A percentile compares a stretch with the other conserved stretches of the same genome.
These are phyloP conservation scores for Agrochola circellaris DNA, from an alignment of 2,888 invertebrate species.

Conservation along the genomic window DNA sequence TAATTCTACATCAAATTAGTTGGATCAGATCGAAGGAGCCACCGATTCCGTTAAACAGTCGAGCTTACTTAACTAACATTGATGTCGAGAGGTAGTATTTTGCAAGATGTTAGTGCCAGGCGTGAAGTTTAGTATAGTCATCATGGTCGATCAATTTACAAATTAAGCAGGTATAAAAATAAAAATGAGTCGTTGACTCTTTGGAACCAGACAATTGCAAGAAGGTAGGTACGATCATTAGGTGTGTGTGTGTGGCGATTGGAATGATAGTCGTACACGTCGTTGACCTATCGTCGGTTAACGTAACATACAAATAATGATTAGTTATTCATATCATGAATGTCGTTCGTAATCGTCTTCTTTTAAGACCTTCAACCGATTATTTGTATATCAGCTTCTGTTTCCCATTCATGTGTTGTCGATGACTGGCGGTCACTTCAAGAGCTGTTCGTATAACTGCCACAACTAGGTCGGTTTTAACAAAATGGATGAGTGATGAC, in stretches of 20 bases:
- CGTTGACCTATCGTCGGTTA: no score
- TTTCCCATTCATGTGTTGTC: not conserved
- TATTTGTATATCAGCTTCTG: no score
- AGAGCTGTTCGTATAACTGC: no score
- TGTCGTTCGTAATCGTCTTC: not conserved
- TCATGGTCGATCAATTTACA: not conserved
- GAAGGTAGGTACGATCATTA: no score
- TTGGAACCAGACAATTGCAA: not conserved
- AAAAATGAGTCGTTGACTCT: not conserved
- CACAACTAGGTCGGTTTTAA: not conserved
- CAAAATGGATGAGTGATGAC: not conserved
- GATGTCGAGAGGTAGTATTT: no score
- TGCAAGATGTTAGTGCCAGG: not conserved
- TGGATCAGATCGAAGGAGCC: not conserved
- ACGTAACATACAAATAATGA: no score
- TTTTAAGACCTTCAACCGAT: not conserved
- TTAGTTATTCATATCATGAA: not conserved
- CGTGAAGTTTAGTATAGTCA: not conserved
- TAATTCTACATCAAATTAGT: not conserved
- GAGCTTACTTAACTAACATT: not conserved
- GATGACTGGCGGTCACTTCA: no score
- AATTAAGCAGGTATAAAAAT: not conserved
- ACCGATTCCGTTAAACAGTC: not conserved
- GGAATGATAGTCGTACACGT: not conserved
- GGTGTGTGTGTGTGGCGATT: not conserved